Conservation (phyloP, 2,113 vertebrate genomes). For the Eublepharis macularius region DNA sequence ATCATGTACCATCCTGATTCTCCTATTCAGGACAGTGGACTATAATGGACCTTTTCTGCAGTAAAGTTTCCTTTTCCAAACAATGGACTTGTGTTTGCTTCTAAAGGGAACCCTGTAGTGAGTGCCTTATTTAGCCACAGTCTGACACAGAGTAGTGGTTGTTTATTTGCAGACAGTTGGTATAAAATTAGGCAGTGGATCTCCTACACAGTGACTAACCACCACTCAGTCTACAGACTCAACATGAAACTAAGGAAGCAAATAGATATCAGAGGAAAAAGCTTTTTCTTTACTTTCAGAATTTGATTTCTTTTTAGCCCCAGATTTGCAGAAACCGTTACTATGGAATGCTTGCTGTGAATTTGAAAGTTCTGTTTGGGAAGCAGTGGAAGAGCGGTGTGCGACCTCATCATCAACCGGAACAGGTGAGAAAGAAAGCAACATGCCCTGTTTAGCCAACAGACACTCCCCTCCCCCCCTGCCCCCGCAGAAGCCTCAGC, state of each 20-base stretch:
- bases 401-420: not conserved
- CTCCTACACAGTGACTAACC: not conserved
- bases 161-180: not conserved
- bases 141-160: not conserved
- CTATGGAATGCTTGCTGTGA: no score
- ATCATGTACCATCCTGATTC: no score
- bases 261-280: not conserved
- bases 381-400: not conserved
- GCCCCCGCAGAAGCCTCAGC: not conserved
- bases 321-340: fast-evolving
- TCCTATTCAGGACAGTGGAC: no score
- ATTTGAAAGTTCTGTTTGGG: not conserved
- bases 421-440: not conserved
- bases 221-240: not conserved
- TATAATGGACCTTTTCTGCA: no score
- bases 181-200: not conserved
- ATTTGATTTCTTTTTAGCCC: not conserved
- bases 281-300: fast-evolving
- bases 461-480: not conserved
- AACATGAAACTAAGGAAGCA: constrained; percentile 32
- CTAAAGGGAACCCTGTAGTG: no score
- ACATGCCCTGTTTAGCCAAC: not conserved
- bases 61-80: no score
- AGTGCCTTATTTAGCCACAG: no score
- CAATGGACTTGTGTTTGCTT: no score